Conservation (phyloP, 1,140 invertebrate species). For the Hylaeus volcanicus region DNA sequence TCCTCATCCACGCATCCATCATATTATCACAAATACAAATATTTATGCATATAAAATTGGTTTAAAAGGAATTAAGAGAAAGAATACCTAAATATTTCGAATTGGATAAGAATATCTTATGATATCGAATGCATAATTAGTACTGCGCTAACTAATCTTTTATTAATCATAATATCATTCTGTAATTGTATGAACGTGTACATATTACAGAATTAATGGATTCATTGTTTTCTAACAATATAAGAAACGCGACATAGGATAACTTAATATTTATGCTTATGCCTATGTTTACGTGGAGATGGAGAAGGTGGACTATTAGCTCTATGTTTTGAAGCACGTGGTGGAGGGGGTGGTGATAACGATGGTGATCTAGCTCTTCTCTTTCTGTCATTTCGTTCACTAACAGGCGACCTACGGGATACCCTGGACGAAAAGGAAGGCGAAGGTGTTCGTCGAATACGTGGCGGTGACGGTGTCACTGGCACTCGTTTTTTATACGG, state of each 20-base stretch:
- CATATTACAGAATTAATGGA: conserved; percentile 8
- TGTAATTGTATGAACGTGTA: conserved; percentile 19
- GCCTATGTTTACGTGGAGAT: conserved; percentile 79
- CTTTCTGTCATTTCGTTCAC: conserved; percentile 74
- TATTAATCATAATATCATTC: conserved; percentile 17
- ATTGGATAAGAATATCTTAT: conserved; percentile 19
- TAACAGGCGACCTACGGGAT: conserved; percentile 73
- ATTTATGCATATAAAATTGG: conserved; percentile 1
- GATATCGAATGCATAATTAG: conserved; percentile 27
- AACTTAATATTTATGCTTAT: conserved; percentile 81
- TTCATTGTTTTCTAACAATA: conserved; percentile 23
- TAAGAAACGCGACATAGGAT: conserved; percentile 28
- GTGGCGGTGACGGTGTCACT: conserved; percentile 77
- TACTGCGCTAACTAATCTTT: conserved; percentile 22
- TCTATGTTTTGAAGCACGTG: conserved; percentile 73
- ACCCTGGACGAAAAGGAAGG: conserved; percentile 73
- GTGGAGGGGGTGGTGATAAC: conserved; percentile 75
- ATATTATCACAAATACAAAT: background rate
- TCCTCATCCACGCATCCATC: background rate
- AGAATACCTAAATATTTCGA: conserved; percentile 24
- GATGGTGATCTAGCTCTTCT: conserved; percentile 74
- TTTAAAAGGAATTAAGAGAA: background rate
- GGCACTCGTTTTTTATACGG: conserved; percentile 77
- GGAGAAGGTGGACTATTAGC: conserved; percentile 75
- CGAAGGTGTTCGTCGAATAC: conserved; percentile 77